Base-by-base conservation (phyloP, 2,113 vertebrate species). In the Pygoscelis antarcticus region DNA sequence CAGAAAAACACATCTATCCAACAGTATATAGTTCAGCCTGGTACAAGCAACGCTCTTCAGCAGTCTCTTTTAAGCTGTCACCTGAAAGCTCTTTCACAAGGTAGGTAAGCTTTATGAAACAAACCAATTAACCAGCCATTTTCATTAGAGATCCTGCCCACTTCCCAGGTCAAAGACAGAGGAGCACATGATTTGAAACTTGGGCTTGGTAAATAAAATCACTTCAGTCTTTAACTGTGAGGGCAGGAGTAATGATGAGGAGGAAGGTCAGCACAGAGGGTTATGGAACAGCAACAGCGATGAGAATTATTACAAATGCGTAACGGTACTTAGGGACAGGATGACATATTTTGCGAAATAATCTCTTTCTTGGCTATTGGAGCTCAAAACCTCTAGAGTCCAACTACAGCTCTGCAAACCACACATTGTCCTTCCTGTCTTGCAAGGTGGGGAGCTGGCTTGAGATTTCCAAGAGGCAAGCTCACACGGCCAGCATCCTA, bases 131-230 rank as follows among this genome's bases (percentile, higher is more conserved):
- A 72, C 58, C 88, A 87, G 52, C 20, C 78, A 77, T 69, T 61
- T 74, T 91, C 78, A 89, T 92, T 38, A 92, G 46, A 26, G 85
- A 40, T 74, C 90, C 49, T 83, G 80, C 83, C 90, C 30, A 44
- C 87, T 54, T 83, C 92, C 87, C n/a, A 68, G 71, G 83, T 70
- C 85, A 84, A 72, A 92, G 77, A 62, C n/a, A 89, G 83, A 86
- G 87, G 52, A 95, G 77, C 42, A 65, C 6, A 54, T 79, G 83
- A 47, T 55, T 64, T 21, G 77, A 87, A 65, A 92, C 61, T 77
- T 57, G 76, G 17, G 79, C 62, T 47, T 32, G 36, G 62, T 38
- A 70, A 52, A 54, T 76, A 40, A 82, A 81, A 70, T 19, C 55
- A 21, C 34, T 76, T 71, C 57, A 21, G 46, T 20, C 49, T 64